Base-by-base conservation (phyloP, 2,113 vertebrate genomes). In the Anhinga rufa region DNA sequence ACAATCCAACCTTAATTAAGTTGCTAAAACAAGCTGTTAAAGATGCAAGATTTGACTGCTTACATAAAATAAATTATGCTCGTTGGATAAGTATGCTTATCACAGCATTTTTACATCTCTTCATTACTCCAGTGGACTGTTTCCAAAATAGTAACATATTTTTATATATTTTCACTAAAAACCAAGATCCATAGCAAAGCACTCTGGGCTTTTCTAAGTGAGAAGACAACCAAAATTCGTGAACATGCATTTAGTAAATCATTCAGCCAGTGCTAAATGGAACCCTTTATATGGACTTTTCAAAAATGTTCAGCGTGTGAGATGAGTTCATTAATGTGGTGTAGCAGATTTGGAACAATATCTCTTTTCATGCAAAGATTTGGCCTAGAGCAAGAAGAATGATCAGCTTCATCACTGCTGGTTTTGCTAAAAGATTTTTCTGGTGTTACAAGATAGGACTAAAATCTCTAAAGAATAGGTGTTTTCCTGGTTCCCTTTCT, bases 1-100 rank as follows among this genome's bases (percentile, higher is more conserved):
- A 87, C 91, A 95, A 89, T 65, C 61, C 65, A 93, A 17, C 12
- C 24, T 84, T 91, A 87, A 82, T 61, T 65, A 82, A 91, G 40
- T 49, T 90, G 61, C 55, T 89, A 91, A 82, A 92, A 72, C n/a
- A 87, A 95, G 24, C 49, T 94, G 60, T 82, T 91, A 82, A 85
- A 79, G 58, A 79, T 61, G 40, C 57, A 89, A 64, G 32, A 85
- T 82, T 84, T 79, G 61, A 65, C 57, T 68, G 22, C 54, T 82
- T 90, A 79, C 34, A 80, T 76, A 78, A 68, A 82, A 80, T 76
- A 78, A 68, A 82, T 52, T 65, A 64, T 76, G 14, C 36, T 84
- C 28, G 28, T 76, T 85, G 78, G 57, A 64, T 82, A 94, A 79
- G 28, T 78, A 57, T 76, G 52, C 22, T 95, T 95, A 90, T 91